A percentile compares a stretch with the other conserved stretches of the same genome.
These are phyloP conservation scores for Actinostola sp. DNA, from an alignment of 92 coral and sea anemone species.

Conservation along the genomic window DNA sequence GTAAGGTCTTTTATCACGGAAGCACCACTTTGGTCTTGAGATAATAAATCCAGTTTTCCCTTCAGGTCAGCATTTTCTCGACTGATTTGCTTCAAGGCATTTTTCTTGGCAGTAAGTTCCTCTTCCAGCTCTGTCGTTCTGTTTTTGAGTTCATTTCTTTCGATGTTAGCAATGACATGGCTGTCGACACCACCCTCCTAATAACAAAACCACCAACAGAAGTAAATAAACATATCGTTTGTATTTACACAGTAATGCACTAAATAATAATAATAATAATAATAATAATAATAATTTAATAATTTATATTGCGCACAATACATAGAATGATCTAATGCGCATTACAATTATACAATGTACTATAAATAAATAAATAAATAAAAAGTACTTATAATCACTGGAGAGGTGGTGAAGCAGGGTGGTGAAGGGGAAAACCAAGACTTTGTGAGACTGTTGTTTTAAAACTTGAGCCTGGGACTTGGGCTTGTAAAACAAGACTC, in stretches of 20 bases:
- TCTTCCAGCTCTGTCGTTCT: constrained; percentile 92
- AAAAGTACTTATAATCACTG: too few species aligned
- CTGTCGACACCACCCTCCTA: constrained; percentile 97
- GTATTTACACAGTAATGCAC: neutral
- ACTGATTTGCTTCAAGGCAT: constrained; percentile 94
- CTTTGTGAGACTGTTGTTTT: too few species aligned
- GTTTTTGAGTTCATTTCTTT: constrained; percentile 85
- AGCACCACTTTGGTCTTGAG: constrained; percentile 81
- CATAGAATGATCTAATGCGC: too few species aligned
- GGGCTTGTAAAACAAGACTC: too few species aligned
- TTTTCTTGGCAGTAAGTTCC: constrained; percentile 89
- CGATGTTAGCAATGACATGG: constrained; percentile 89
- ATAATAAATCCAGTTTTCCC: constrained; percentile 72
- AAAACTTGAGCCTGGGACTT: too few species aligned
- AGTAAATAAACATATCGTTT: neutral
- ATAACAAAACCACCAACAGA: neutral
- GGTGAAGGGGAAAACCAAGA: too few species aligned
- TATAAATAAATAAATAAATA: too few species aligned
- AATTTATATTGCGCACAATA: too few species aligned
- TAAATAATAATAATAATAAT: neutral
- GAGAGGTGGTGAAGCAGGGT: too few species aligned
- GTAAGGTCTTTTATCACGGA: constrained; percentile 77
- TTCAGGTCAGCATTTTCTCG: constrained; percentile 95
- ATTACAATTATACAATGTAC: too few species aligned
- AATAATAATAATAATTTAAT: too few species aligned